Conservation (phyloP, 2,113 vertebrate genomes). For the Gambusia holbrooki region DNA sequence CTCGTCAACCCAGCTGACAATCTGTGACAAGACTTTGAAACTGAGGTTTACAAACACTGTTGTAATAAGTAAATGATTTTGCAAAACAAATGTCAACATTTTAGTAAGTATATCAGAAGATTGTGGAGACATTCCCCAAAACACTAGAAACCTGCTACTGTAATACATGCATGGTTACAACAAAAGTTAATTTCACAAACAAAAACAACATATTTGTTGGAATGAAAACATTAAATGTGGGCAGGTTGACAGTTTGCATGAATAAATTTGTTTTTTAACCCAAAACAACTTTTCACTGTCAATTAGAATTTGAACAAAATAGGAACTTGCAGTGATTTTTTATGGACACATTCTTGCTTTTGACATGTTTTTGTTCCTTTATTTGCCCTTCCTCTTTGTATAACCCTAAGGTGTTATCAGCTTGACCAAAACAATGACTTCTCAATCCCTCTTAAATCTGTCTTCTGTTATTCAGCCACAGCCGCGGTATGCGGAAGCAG, state of each 20-base stretch:
- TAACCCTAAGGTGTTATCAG: conserved; percentile 56
- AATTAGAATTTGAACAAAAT: conserved; percentile 14
- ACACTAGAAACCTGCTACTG: not conserved
- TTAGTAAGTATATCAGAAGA: not conserved
- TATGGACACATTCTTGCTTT: conserved; percentile 47
- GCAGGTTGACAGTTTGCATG: not conserved
- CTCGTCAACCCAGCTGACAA: too few species aligned
- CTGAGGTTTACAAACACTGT: too few species aligned
- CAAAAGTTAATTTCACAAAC: not conserved
- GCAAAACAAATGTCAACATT: not conserved
- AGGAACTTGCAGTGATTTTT: conserved; percentile 54
- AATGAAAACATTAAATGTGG: not conserved
- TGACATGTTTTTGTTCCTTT: conserved; percentile 15
- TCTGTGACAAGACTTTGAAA: too few species aligned
- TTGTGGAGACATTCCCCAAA: not conserved
- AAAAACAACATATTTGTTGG: not conserved
- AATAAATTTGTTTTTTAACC: conserved; percentile 3
- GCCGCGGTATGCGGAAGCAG: conserved; percentile 49
- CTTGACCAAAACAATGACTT: conserved; percentile 59
- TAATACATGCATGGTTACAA: not conserved
- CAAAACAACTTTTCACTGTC: not conserved
- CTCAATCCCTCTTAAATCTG: conserved; percentile 66
- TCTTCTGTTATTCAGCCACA: conserved; percentile 60
- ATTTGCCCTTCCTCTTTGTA: conserved; percentile 47
- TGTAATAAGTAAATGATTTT: too few species aligned